Evolutionary conservation across 2,113 vertebrate species (phyloP).

Genomic region (Nothocercus julius): DNA sequence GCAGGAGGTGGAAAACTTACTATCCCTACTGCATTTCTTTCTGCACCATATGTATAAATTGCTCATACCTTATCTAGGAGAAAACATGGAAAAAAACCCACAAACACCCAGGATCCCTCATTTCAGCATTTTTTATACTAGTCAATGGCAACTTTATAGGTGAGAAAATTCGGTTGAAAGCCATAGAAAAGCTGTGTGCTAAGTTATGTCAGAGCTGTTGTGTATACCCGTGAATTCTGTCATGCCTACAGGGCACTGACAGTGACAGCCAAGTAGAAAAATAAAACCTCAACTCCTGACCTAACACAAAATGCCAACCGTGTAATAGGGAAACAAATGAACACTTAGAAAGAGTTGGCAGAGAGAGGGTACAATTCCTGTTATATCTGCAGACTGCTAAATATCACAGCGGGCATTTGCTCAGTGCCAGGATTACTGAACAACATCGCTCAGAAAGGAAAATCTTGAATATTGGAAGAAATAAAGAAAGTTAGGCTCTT

Average conservation of each 20-base stretch:
- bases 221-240: not conserved
- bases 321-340: not conserved
- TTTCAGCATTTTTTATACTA: not conserved
- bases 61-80: not conserved
- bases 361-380: not conserved
- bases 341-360: not conserved
- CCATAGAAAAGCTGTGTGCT: not conserved
- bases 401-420: not conserved
- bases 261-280: not conserved
- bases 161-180: not conserved
- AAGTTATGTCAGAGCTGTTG: not conserved
- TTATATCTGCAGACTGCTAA: not conserved
- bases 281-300: not conserved
- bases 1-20: not conserved
- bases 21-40: not conserved
- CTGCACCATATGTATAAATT: not conserved
- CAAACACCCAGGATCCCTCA: not conserved
- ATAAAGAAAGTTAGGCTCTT: not conserved
- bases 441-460: not conserved
- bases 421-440: not conserved
- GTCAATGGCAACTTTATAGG: not conserved
- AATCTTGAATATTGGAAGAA: not conserved
- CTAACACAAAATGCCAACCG: not conserved
- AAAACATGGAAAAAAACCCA: not conserved
- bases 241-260: not conserved